These are phyloP conservation scores for Malachius bipustulatus DNA, from an alignment of 2,888 invertebrate genomes.

Conservation along the genomic window DNA sequence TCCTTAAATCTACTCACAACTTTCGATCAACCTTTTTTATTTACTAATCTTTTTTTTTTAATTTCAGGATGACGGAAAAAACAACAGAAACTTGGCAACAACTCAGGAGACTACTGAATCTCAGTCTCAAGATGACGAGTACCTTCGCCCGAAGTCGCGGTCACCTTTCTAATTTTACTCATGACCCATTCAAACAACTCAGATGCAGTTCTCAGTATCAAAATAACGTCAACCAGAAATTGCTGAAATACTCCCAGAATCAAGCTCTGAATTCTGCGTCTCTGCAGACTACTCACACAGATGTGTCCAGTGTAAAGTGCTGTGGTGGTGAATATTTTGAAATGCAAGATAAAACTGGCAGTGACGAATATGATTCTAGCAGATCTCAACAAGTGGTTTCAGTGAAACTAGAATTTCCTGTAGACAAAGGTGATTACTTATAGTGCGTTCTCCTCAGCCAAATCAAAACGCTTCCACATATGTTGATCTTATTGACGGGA, in stretches of 20 bases:
- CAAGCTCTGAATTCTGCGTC: constrained; percentile 37
- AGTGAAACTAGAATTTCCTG: constrained; percentile 70
- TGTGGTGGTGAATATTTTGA: constrained; percentile 77
- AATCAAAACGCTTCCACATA: constrained; percentile 59
- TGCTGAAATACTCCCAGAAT: constrained; percentile 46
- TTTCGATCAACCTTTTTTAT: too few species aligned
- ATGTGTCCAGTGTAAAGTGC: constrained; percentile 45
- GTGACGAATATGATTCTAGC: constrained; percentile 37
- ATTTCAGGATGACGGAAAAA: constrained; percentile 68
- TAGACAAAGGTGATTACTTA: constrained; percentile 95
- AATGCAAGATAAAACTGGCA: constrained; percentile 35
- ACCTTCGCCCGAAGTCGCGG: constrained; percentile 71
- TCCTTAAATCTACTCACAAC: too few species aligned
- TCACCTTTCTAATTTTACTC: constrained; percentile 33
- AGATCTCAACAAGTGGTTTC: constrained; percentile 58
- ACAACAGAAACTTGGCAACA: constrained; percentile 64
- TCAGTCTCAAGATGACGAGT: constrained; percentile 80
- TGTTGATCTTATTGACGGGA: constrained; percentile 76
- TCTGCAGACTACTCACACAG: constrained; percentile 13
- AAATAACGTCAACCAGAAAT: constrained; percentile 54
- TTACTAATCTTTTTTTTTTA: constrained; percentile 14
- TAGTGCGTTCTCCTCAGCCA: constrained; percentile 80
- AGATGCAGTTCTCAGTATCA: constrained; percentile 48
- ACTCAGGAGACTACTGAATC: constrained; percentile 66
- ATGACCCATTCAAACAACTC: constrained; percentile 38